Conservation (phyloP, 2,888 invertebrate species). For the Unio delphinus region DNA sequence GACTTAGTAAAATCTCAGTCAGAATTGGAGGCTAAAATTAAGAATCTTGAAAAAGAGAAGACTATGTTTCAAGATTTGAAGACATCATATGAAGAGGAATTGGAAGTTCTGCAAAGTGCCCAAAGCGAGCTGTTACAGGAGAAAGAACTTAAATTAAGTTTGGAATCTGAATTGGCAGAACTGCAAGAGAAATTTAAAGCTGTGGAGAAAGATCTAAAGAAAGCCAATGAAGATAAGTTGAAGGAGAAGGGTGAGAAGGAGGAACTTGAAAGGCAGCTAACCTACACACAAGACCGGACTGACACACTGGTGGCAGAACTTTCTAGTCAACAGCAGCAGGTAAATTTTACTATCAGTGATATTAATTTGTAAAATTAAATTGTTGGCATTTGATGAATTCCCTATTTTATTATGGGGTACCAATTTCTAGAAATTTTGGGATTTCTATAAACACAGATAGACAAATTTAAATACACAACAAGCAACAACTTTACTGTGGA, state of each 20-base stretch:
- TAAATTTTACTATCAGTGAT: constrained; percentile 5
- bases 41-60: constrained; percentile 7
- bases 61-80: not conserved
- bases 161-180: not conserved
- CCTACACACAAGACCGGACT: constrained; percentile 24
- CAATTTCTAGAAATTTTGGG: too few relatives aligned
- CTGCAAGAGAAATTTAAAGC: constrained; percentile 6
- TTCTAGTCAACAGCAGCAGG: constrained; percentile 47
- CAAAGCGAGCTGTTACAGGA: not conserved
- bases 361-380: too few relatives aligned
- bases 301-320: constrained; percentile 38
- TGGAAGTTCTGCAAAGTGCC: not conserved
- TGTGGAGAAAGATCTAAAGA: constrained; percentile 10
- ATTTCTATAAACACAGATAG: too few relatives aligned
- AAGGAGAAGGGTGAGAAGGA: constrained; percentile 23
- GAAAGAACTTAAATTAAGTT: not conserved
- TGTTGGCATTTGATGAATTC: too few relatives aligned
- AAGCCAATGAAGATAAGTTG: constrained; percentile 11
- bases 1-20: not conserved
- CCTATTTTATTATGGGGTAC: too few relatives aligned
- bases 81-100: not conserved
- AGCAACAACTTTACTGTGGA: too few relatives aligned
- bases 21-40: not conserved
- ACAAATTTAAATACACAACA: too few relatives aligned
- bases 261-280: constrained; percentile 23